Base-by-base conservation (phyloP, 2,113 vertebrate species). In the Xiphias gladius region DNA sequence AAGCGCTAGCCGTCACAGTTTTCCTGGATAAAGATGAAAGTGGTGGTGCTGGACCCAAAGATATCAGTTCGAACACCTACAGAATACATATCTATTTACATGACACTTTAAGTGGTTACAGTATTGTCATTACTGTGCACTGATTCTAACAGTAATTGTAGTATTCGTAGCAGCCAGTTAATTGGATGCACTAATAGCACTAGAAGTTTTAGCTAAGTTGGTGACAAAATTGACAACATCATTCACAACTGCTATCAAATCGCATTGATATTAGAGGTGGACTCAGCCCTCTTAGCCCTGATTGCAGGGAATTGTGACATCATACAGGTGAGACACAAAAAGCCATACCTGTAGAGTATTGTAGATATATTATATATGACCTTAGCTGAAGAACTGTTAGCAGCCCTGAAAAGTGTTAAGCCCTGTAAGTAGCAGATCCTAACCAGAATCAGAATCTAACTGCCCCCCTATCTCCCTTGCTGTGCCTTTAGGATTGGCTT, bases 401-500 rank as follows among this genome's bases (percentile, higher is more conserved):
- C 91, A 92, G 89, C 90, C 86, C 91, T 93, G 91, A 90, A 87
- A 92, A 88, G 86, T 89, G 83, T 93, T 92, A 81, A 92, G 89
- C 93, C 93, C 93, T 93, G 88, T 90, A 90, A 59, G 73, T 92
- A 90, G 81, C 87, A 93, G 90, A 92, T 92, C 6, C 32, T 35
- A 35, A 35, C 32, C 32, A 35, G 32, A 35, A 35, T 91, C 71
- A 78, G 71, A 85, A 91, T 94, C 90, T 80, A 84, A 90, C 91
- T 86, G 5, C 76, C 86, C 92, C 83, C 93, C 93, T 74, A 91
- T 94, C 93, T 94, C 93, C 90, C 90, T 92, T 22, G 83, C 94
- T 93, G 94, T 88, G 92, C 93, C 86, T 91, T 92, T 86, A 90
- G 76, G 43, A 93, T 84, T 84, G 89, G 88, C 88, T 57, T 32